These are phyloP conservation scores for Hydrolagus affinis DNA, from an alignment of 2,113 vertebrate genomes.

Conservation along the genomic window DNA sequence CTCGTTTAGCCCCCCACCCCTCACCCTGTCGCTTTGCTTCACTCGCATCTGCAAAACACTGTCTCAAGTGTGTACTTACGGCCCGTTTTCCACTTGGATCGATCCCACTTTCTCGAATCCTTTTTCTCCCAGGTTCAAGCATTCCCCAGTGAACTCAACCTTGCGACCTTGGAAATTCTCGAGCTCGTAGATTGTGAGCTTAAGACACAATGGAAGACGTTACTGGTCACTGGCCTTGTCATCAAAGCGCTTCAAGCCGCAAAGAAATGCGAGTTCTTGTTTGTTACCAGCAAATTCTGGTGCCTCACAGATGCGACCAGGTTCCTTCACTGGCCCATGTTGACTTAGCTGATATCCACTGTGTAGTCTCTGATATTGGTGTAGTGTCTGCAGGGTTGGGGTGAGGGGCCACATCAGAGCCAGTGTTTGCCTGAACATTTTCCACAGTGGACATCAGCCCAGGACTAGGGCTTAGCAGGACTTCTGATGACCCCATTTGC, in stretches of 20 bases:
- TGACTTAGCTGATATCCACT: too few species aligned
- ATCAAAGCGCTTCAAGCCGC: neutral
- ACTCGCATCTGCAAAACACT: neutral
- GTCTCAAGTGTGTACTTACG: constrained; percentile 51
- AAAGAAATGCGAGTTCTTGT: too few species aligned
- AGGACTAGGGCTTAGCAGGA: too few species aligned
- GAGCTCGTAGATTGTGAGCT: constrained; percentile 58
- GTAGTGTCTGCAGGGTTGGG: too few species aligned
- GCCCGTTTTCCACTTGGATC: constrained; percentile 73
- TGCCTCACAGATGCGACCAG: too few species aligned
- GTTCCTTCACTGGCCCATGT: too few species aligned
- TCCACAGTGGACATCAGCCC: too few species aligned
- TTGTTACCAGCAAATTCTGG: neutral
- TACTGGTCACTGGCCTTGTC: constrained; percentile 21
- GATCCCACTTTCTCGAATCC: constrained; percentile 75
- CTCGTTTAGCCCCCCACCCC: neutral
- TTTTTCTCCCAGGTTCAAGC: constrained; percentile 63
- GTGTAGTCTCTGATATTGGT: too few species aligned
- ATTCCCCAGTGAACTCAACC: constrained; percentile 68
- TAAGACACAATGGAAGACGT: neutral
- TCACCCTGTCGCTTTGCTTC: neutral
- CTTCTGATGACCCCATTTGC: too few species aligned
- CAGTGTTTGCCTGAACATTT: too few species aligned
- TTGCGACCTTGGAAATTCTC: constrained; percentile 78
- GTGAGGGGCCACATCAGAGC: too few species aligned